Base-by-base conservation (phyloP, 2,113 vertebrate species). In the Cettia cetti region DNA sequence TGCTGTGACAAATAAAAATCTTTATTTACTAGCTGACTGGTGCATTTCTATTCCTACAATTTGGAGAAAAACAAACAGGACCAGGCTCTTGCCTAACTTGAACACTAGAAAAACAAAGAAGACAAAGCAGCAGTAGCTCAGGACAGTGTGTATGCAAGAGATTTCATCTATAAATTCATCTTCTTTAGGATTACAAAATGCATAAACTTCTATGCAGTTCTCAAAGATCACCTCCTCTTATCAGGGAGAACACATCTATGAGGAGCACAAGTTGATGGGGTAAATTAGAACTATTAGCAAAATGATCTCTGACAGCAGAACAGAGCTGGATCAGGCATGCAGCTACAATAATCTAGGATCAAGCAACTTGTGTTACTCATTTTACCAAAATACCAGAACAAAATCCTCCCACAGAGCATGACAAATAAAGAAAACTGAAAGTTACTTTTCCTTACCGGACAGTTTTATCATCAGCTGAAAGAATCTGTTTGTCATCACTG, bases 391-490 rank as follows among this genome's bases (percentile, higher is more conserved):
- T 19, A 18, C 39, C 12, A 1, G 0, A 33, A 69, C 10, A 57
- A 22, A 5, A 24, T 56, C 66, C 75, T 70, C 59, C 72, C 14
- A 27, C 0, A 79, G 19, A 75, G 16, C 54, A 53, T 5, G 6
- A 64, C 11, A 59, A 53, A 39, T 4, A 71, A 71, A 74, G 30
- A 42, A 26, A 70, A 63, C 6, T 5, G 17, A 8, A 90, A 77
- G 59, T 63, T 74, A 11, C 21, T 76, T 61, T 54, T 93, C 71
- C 98, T 97, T 92, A 99, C 99, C 99, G 98, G 61, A 99, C 98
- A 90, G 99, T 99, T 98, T 99, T 99, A 95, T 99, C 99, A 5
- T 99, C 99, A 15, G 99, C 98, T 59, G 99, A 99, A 79, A 99
- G 98, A 92, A 99, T 99, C 95, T 99, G 99, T 90, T 98, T 98